A percentile compares a stretch with the other conserved stretches of the same genome.
Conservation (phyloP, 2,888 invertebrate genomes). For the Pocota personata region DNA sequence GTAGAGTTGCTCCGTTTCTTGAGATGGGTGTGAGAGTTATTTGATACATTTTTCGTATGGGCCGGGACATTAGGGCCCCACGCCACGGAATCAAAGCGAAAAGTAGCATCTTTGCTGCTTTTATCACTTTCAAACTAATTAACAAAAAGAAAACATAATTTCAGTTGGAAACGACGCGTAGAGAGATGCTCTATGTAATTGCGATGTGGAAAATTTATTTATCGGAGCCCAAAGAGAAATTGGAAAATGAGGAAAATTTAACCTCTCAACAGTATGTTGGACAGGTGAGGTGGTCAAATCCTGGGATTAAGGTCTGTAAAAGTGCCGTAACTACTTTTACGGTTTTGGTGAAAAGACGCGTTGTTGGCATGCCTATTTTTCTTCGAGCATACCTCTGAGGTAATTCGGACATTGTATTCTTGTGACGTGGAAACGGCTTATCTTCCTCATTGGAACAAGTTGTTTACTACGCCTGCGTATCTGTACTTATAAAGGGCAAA, state of each 20-base stretch:
- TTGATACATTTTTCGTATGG: constrained; percentile 13
- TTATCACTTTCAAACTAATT: constrained; percentile 59
- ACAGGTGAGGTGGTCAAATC: constrained; percentile 9
- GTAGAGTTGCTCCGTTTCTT: neutral
- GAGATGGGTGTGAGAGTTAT: constrained; percentile 25
- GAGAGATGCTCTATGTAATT: constrained; percentile 26
- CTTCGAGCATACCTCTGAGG: too few species aligned
- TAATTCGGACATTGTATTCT: too few species aligned
- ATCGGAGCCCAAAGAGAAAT: neutral
- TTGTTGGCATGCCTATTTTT: too few species aligned
- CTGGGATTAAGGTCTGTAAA: too few species aligned
- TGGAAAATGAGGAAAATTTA: neutral
- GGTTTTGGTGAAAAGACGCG: too few species aligned
- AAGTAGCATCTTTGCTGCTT: constrained; percentile 2
- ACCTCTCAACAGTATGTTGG: neutral
- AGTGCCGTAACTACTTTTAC: too few species aligned
- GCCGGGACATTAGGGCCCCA: neutral
- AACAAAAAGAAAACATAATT: constrained; percentile 58
- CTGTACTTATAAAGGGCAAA: too few species aligned
- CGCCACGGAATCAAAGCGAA: constrained; percentile 5
- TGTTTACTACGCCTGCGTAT: too few species aligned
- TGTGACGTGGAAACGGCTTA: too few species aligned
- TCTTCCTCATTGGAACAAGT: too few species aligned
- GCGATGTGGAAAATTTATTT: constrained; percentile 42
- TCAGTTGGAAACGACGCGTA: constrained; percentile 13